Evolutionary conservation across 2,113 vertebrate genomes (phyloP).

Genomic region (Alexandromys fortis): DNA sequence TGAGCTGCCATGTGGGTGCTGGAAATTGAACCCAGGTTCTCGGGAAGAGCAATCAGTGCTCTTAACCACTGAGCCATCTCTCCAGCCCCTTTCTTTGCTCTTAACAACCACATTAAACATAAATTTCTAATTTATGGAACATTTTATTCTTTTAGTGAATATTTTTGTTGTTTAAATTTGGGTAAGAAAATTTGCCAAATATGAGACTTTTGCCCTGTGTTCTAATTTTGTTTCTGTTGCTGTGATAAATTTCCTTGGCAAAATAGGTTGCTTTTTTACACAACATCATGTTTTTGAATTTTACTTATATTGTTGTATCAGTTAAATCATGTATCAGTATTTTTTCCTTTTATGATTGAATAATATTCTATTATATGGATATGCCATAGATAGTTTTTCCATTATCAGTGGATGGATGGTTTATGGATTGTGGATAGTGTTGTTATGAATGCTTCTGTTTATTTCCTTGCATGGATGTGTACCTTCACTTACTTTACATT

Average conservation of each 20-base stretch:
- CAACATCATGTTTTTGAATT: neutral
- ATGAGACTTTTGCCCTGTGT: neutral
- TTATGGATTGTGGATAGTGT: neutral
- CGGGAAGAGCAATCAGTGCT: too few relatives aligned
- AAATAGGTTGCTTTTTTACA: neutral
- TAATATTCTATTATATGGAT: neutral
- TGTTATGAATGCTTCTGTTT: neutral
- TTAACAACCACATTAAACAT: neutral
- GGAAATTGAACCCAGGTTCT: too few relatives aligned
- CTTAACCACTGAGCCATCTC: too few relatives aligned
- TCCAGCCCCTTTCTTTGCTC: too few relatives aligned
- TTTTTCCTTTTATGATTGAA: neutral
- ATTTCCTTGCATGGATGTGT: neutral
- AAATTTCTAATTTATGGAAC: neutral
- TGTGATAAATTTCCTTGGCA: neutral
- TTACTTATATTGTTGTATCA: neutral
- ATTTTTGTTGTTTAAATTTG: constrained; percentile 5
- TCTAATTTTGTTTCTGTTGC: neutral
- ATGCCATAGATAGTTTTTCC: neutral
- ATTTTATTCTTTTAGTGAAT: constrained; percentile 17
- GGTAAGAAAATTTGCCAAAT: neutral
- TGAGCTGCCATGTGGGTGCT: too few relatives aligned
- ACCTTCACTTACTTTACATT: neutral
- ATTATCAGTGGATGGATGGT: neutral
- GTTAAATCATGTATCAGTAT: neutral